phyloP scores from a whole-genome alignment of 2,888 invertebrate species.

The Serripes groenlandicus region DNA sequence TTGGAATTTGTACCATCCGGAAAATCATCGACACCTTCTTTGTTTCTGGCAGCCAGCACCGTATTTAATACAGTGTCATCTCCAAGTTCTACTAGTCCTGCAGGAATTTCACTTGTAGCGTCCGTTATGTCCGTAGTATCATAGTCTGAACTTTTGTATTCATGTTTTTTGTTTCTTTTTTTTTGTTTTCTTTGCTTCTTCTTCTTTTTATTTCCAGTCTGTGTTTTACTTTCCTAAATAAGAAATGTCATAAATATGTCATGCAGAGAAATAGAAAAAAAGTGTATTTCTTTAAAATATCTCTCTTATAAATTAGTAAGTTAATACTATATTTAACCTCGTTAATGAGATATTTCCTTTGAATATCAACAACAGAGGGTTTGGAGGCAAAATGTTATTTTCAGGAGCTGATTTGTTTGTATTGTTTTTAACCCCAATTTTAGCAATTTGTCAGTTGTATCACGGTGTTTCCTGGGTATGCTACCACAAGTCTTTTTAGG shows the following conservation, averaged over 20 bases:
- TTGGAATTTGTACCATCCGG: constrained; percentile 39
- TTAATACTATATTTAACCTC: too few relatives aligned
- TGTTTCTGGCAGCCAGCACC: background rate
- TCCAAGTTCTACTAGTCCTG: constrained; percentile 1
- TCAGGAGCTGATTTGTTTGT: too few relatives aligned
- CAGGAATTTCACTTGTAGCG: background rate
- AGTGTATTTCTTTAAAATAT: too few relatives aligned
- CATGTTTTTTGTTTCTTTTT: constrained; percentile 4
- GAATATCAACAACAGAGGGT: too few relatives aligned
- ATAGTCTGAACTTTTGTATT: background rate
- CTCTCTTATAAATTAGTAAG: too few relatives aligned
- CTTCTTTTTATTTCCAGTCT: constrained; percentile 65
- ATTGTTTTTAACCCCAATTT: too few relatives aligned
- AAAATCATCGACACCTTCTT: background rate
- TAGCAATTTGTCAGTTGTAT: too few relatives aligned
- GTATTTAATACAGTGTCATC: constrained; percentile 25
- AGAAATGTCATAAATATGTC: background rate
- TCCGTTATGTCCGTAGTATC: background rate
- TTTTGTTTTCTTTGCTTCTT: constrained; percentile 52
- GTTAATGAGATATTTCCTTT: too few relatives aligned
- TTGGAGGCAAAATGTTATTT: too few relatives aligned
- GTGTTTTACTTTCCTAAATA: constrained; percentile 51
- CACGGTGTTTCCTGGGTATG: too few relatives aligned
- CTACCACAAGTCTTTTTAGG: too few relatives aligned
- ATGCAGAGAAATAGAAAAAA: too few relatives aligned